Percentiles rank a stretch among this genome's conserved stretches.
Evolutionary conservation across 2,888 invertebrate species (phyloP).

Genomic region (Drosophila pseudotalamancana): DNA sequence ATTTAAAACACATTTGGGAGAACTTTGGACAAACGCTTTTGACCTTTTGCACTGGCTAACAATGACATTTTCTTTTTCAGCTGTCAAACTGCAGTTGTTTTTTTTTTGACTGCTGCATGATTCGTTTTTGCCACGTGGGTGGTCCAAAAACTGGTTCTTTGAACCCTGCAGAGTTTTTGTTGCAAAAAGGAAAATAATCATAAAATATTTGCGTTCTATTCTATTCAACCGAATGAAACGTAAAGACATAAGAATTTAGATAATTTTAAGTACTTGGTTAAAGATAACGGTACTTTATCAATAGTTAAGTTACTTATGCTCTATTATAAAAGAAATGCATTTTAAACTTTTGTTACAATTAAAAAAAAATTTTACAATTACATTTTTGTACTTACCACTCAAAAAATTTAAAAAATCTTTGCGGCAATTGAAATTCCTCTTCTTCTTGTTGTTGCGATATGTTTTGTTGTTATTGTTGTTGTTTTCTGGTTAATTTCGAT

Average conservation of each 20-base stretch:
- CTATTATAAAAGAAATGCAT: conserved; percentile 10
- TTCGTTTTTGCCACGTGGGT: conserved; percentile 5
- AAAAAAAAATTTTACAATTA: conserved; percentile 19
- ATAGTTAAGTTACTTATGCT: conserved; percentile 4
- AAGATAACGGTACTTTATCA: conserved; percentile 47
- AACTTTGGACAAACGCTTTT: conserved; percentile 15
- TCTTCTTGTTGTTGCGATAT: conserved; percentile 39
- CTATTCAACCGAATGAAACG: not conserved
- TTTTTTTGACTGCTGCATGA: too few species aligned
- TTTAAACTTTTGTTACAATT: conserved; percentile 15
- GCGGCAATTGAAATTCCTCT: conserved; percentile 50
- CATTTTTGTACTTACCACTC: conserved; percentile 38
- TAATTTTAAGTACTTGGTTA: conserved; percentile 41
- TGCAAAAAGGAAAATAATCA: too few species aligned
- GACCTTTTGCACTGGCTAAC: conserved; percentile 45
- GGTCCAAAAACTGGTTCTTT: too few species aligned
- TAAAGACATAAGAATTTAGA: conserved; percentile 36
- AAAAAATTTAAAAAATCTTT: not conserved
- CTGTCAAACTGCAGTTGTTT: conserved; percentile 21
- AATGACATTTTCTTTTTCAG: conserved; percentile 29
- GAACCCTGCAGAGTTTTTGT: too few species aligned
- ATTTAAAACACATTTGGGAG: conserved; percentile 45
- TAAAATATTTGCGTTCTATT: conserved; percentile 2
- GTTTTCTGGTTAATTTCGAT: conserved; percentile 2
- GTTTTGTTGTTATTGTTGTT: conserved; percentile 32